A percentile compares a stretch with the other conserved stretches of the same genome.
Evolutionary conservation across 1,140 invertebrate species (phyloP).

Genomic region (Tetramorium alpestre): DNA sequence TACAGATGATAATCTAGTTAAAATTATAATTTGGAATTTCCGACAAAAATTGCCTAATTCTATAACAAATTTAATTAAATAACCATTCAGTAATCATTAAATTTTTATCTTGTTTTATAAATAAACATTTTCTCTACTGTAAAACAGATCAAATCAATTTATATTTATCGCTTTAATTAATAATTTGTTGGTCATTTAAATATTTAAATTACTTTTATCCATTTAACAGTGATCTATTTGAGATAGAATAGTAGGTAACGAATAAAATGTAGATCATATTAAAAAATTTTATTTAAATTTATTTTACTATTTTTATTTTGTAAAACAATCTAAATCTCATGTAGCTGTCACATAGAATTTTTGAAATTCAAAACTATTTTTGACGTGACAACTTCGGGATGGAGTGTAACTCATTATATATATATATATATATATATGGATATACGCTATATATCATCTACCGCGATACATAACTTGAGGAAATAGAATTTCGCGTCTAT

Average conservation of each 20-base stretch:
- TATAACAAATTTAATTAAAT: too few species aligned
- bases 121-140: too few species aligned
- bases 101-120: too few species aligned
- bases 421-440: neutral
- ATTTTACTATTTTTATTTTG: neutral
- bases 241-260: too few species aligned
- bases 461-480: constrained; percentile 39
- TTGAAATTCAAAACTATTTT: constrained; percentile 2
- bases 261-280: too few species aligned
- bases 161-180: too few species aligned
- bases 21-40: neutral
- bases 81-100: too few species aligned
- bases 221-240: too few species aligned
- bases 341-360: neutral
- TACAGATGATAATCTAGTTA: neutral
- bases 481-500: constrained; percentile 37
- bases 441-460: neutral
- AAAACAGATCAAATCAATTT: too few species aligned
- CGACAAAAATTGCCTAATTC: too few species aligned
- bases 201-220: too few species aligned
- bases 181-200: too few species aligned
- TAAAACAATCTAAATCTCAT: neutral
- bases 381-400: constrained; percentile 6
- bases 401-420: neutral
- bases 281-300: neutral